Percentiles rank a stretch among this genome's conserved stretches.
Conservation (phyloP, 1,140 invertebrate genomes). For the Hirudo medicinalis region DNA sequence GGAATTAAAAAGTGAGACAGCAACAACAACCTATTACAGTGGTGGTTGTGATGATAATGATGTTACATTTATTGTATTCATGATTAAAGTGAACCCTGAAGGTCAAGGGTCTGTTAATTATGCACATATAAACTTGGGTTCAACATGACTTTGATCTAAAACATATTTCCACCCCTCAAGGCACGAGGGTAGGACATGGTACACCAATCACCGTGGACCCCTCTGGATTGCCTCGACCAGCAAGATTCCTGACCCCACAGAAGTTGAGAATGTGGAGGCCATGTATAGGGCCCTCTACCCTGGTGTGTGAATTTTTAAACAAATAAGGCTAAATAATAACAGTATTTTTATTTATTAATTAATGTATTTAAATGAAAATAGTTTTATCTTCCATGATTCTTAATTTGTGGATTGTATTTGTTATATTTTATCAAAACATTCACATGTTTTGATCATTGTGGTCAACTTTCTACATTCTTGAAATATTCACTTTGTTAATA, state of each 20-base stretch:
- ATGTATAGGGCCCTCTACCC: constrained; percentile 55
- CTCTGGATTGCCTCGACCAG: constrained; percentile 83
- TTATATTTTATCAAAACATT: background rate
- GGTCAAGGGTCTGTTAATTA: background rate
- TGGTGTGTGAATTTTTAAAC: constrained; percentile 40
- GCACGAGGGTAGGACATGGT: constrained; percentile 87
- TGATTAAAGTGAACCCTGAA: background rate
- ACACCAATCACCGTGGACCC: constrained; percentile 71
- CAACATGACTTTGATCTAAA: background rate
- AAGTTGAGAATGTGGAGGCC: constrained; percentile 58
- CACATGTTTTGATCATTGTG: background rate
- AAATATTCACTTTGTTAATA: background rate
- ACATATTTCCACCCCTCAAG: constrained; percentile 41
- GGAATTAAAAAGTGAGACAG: constrained; percentile 72
- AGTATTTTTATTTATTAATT: background rate
- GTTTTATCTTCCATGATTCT: background rate
- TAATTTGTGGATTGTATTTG: background rate
- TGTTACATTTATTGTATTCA: background rate
- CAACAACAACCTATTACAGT: background rate
- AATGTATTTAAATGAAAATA: background rate
- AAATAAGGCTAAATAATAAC: constrained; percentile 25
- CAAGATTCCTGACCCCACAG: constrained; percentile 56
- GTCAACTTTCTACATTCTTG: background rate
- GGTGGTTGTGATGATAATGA: background rate
- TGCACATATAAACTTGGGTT: background rate